Evolutionary conservation across 2,888 invertebrate genomes (phyloP).

Genomic region (Lasioglossum oenotherae): DNA sequence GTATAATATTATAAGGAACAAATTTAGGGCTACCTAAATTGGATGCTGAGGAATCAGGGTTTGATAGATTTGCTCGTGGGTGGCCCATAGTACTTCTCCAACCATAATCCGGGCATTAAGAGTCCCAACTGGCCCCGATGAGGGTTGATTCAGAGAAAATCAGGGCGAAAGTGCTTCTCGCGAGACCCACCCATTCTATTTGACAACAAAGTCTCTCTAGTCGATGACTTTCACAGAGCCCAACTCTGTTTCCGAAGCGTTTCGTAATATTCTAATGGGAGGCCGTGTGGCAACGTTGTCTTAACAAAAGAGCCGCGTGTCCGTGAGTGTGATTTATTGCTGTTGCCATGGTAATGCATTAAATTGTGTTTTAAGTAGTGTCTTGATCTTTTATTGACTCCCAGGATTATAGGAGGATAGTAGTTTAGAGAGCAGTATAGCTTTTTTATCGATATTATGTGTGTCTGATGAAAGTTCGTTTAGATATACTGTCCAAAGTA

Average conservation of each 20-base stretch:
- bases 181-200: constrained; percentile 23
- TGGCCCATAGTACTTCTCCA: constrained; percentile 36
- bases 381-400: constrained; percentile 7
- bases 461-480: neutral
- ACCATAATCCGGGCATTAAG: constrained; percentile 59
- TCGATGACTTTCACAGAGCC: constrained; percentile 49
- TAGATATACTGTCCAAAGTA: neutral
- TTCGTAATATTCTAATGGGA: constrained; percentile 47
- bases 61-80: constrained; percentile 47
- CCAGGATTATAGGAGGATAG: neutral
- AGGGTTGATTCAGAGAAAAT: constrained; percentile 11
- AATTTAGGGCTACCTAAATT: neutral
- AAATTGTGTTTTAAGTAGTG: neutral
- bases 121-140: constrained; percentile 25
- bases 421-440: neutral
- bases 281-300: constrained; percentile 24
- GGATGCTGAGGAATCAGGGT: constrained; percentile 36
- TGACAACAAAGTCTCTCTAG: constrained; percentile 11
- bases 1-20: neutral
- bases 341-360: constrained; percentile 9
- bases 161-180: constrained; percentile 14
- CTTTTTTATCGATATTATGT: neutral
- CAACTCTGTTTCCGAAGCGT: constrained; percentile 37
- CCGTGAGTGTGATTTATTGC: neutral
- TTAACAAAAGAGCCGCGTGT: neutral